These are phyloP conservation scores for Drosophila eugracilis DNA, from an alignment of 1,140 invertebrate species.

Conservation along the genomic window DNA sequence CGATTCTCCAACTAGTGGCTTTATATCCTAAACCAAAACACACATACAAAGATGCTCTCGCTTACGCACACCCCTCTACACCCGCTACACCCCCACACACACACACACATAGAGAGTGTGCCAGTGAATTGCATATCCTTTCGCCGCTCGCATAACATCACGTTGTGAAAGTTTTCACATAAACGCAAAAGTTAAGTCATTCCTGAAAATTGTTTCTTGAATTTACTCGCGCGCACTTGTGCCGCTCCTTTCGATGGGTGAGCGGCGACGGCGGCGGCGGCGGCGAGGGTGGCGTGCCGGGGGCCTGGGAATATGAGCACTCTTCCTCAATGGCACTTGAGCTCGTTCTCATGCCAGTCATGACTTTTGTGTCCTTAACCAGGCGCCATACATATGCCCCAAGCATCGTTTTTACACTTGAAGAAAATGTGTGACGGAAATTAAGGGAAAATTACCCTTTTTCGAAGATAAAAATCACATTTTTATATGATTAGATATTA, in stretches of 20 bases:
- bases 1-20: too few relatives aligned
- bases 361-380: slow-evolving; percentile 58
- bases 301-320: slow-evolving; percentile 46
- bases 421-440: not conserved
- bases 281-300: not conserved
- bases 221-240: slow-evolving; percentile 74
- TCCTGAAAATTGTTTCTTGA: slow-evolving; percentile 83
- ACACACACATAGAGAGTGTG: slow-evolving; percentile 2
- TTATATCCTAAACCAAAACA: not conserved
- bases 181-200: slow-evolving; percentile 83
- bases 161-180: slow-evolving; percentile 80
- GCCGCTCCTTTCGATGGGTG: slow-evolving; percentile 15
- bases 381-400: slow-evolving; percentile 16
- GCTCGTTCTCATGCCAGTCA: slow-evolving; percentile 32
- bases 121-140: slow-evolving; percentile 62
- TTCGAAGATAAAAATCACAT: too few relatives aligned
- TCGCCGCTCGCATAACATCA: slow-evolving; percentile 71
- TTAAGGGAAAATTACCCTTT: not conserved
- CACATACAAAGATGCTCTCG: not conserved
- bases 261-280: not conserved
- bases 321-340: slow-evolving; percentile 56
- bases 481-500: too few relatives aligned
- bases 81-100: slow-evolving; percentile 1
- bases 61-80: not conserved
- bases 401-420: not conserved